A percentile compares a stretch with the other conserved stretches of the same genome.
These are phyloP conservation scores for Sciaenops ocellatus DNA, from an alignment of 2,797 vertebrate species.

Conservation along the genomic window DNA sequence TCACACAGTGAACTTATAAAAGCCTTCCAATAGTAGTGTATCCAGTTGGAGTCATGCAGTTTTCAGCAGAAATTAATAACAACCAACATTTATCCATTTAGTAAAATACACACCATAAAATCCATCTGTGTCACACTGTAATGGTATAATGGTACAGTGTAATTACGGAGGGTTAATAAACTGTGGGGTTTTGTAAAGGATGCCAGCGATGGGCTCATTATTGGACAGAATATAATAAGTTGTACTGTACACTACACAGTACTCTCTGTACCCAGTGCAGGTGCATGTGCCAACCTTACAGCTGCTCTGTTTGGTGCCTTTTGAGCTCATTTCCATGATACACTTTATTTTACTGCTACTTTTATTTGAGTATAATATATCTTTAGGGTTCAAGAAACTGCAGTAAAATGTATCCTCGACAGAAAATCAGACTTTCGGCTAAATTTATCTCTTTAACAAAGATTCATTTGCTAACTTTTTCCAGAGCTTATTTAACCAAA, in stretches of 20 bases:
- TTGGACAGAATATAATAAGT: conserved; percentile 22
- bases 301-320: no score
- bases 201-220: conserved; percentile 35
- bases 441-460: not conserved
- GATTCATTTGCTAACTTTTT: not conserved
- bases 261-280: not conserved
- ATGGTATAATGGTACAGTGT: conserved; percentile 36
- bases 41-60: not conserved
- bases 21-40: not conserved
- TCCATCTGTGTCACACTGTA: conserved; percentile 35
- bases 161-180: conserved; percentile 48
- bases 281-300: not conserved
- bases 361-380: not conserved
- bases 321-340: not conserved
- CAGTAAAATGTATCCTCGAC: not conserved
- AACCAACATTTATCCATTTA: conserved; percentile 25
- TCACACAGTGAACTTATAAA: not conserved
- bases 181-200: conserved; percentile 28
- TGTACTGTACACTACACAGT: not conserved
- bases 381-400: not conserved
- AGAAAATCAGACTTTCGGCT: not conserved
- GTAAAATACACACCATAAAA: conserved; percentile 13
- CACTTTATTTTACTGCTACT: no score
- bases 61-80: conserved; percentile 32
- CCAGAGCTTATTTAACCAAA: not conserved